These are phyloP conservation scores for Seira sanloemensis DNA, from an alignment of 2,888 invertebrate species.

Conservation along the genomic window DNA sequence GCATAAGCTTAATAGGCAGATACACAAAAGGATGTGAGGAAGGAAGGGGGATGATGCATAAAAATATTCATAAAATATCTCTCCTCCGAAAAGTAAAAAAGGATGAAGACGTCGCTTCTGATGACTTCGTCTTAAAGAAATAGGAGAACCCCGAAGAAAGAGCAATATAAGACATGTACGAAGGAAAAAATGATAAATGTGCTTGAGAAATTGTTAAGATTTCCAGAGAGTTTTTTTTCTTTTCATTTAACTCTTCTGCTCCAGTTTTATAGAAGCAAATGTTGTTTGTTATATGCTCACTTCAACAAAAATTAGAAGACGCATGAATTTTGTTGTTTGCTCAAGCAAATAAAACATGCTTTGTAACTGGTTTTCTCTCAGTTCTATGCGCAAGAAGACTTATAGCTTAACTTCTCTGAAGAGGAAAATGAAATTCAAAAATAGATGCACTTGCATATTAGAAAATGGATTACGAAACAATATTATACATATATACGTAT, in stretches of 20 bases:
- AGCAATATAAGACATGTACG: too few species aligned
- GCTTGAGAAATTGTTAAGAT: constrained; percentile 54
- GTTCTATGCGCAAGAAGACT: background rate
- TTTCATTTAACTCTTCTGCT: too few species aligned
- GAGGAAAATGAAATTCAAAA: too few species aligned
- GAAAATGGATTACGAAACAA: too few species aligned
- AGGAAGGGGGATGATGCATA: background rate
- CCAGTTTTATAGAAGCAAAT: constrained; percentile 36
- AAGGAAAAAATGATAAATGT: constrained; percentile 61
- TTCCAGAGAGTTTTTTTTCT: too few species aligned
- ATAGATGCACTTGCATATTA: too few species aligned
- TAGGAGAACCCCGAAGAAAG: too few species aligned
- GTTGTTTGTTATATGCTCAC: constrained; percentile 32
- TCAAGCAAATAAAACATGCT: constrained; percentile 58
- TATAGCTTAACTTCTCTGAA: background rate
- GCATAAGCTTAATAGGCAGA: background rate
- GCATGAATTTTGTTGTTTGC: constrained; percentile 62
- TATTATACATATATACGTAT: too few species aligned
- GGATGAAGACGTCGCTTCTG: constrained; percentile 40
- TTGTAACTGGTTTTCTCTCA: too few species aligned
- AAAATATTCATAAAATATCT: constrained; percentile 29
- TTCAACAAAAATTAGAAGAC: constrained; percentile 58
- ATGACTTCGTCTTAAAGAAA: constrained; percentile 48
- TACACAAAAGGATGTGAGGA: background rate
- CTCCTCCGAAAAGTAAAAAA: constrained; percentile 21